phyloP scores from a whole-genome alignment of 2,113 vertebrate species.

The Anhinga rufa region DNA sequence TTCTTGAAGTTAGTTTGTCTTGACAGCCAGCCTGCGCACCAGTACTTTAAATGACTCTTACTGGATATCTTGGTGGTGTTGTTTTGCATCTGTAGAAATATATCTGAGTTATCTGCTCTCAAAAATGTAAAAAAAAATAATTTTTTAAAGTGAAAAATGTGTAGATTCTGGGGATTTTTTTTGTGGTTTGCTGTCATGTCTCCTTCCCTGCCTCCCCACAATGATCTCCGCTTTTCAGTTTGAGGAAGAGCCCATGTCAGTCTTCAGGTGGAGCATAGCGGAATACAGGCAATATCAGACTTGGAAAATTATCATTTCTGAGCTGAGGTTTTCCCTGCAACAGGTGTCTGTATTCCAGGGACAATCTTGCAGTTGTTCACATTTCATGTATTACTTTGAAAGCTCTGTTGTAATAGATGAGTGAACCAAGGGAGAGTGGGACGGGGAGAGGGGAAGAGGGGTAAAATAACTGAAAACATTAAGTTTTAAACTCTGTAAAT shows the following conservation, averaged over 20 bases:
- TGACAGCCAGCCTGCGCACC: not conserved
- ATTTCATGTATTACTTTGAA: not conserved
- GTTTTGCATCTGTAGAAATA: not conserved
- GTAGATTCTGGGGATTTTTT: not conserved
- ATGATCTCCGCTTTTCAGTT: not conserved
- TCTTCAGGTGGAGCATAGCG: not conserved
- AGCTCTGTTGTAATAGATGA: not conserved
- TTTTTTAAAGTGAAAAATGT: not conserved
- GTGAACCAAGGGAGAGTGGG: not conserved
- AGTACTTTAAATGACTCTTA: not conserved
- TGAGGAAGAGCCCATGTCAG: not conserved
- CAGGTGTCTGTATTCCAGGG: not conserved
- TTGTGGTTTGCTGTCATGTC: not conserved
- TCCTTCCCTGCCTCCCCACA: too few species aligned
- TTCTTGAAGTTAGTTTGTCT: not conserved
- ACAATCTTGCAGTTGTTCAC: not conserved
- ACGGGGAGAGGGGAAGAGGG: not conserved
- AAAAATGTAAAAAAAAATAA: not conserved
- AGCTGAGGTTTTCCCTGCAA: not conserved
- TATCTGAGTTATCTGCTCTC: not conserved
- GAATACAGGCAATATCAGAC: not conserved
- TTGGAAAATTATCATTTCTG: not conserved
- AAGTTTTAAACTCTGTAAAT: not conserved
- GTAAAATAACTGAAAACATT: not conserved
- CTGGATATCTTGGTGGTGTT: not conserved